Conservation (phyloP, 2,888 invertebrate genomes). For the Scotopteryx bipunctaria region DNA sequence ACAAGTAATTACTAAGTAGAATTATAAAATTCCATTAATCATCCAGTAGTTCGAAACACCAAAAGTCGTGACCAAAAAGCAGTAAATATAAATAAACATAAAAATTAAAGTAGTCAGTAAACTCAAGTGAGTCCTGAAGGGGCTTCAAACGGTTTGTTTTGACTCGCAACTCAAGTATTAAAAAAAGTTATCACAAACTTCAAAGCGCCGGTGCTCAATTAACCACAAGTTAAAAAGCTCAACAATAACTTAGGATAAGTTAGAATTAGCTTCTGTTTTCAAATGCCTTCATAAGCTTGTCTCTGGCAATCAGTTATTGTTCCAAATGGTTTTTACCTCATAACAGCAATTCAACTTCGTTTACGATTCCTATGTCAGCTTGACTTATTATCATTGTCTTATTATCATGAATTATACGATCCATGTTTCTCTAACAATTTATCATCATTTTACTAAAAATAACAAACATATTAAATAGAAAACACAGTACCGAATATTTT, state of each 20-base stretch:
- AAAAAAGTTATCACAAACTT: conserved; percentile 70
- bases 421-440: too few relatives aligned
- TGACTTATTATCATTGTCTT: too few relatives aligned
- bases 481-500: too few relatives aligned
- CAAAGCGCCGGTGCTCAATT: conserved; percentile 54
- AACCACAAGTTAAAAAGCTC: conserved; percentile 33
- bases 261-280: conserved; percentile 23
- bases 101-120: conserved; percentile 64
- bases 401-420: too few relatives aligned
- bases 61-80: conserved; percentile 44
- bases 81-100: conserved; percentile 66
- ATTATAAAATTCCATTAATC: conserved; percentile 8
- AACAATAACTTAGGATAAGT: conserved; percentile 23
- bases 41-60: conserved; percentile 16
- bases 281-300: conserved; percentile 4
- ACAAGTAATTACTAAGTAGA: too few relatives aligned
- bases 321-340: too few relatives aligned
- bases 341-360: too few relatives aligned
- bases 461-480: too few relatives aligned
- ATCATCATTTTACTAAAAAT: too few relatives aligned
- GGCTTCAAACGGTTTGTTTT: conserved; percentile 80
- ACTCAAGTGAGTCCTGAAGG: conserved; percentile 73
- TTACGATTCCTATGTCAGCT: too few relatives aligned
- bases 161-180: conserved; percentile 64
- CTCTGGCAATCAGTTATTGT: too few relatives aligned